Evolutionary conservation across 2,888 invertebrate species (phyloP), one percentile per base, ranked within the genome.

Genomic region (Drosophila mettleri): DNA sequence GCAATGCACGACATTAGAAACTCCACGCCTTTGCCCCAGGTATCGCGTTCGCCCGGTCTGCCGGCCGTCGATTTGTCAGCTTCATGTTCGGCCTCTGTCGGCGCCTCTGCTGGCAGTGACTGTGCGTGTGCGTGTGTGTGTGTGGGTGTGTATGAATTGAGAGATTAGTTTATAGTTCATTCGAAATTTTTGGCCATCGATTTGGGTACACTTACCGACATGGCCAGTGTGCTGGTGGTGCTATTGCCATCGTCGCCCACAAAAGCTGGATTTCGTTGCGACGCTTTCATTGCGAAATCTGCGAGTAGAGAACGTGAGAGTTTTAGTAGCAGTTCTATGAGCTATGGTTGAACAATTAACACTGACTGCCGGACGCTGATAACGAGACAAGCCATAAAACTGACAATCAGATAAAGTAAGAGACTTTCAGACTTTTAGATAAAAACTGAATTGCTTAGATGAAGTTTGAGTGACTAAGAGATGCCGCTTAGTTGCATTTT

Each of bases 1-100:
- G 93, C 92, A 36, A 92, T 93, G 81, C 92, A 92, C 61, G 92
- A 92, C 78, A 92, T 85, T 34, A 92, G 80, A 67, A 92, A 92
- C 76, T 92, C 92, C 29, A 92, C 74, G 41, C 91, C 92, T 58
- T 92, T 92, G 58, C 92, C 92, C 92, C 92, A 92, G 22, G 81
- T 85, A 60, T 87, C 92, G 29, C 92, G 91, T 69, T 91, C 90
- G 4, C 60, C 61, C 8, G 43, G 49, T 5, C 39, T 46, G n/a
- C 52, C 57, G 14, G 39, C 59, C 0, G 62, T 16, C 39, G 63
- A 22, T 62, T 83, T 86, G 24, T 27, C 63, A 5, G 55, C 48
- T 48, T 78, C 74, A 27, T 54, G 62, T 51, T 81, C 72, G 14
- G 18, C 60, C 43, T 68, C 59, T 20, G 78, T 29, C 22, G 62